Percentiles rank a stretch among this genome's conserved stretches.
Evolutionary conservation across 2,113 vertebrate species (phyloP).

Genomic region (Chionodraco myersi): DNA sequence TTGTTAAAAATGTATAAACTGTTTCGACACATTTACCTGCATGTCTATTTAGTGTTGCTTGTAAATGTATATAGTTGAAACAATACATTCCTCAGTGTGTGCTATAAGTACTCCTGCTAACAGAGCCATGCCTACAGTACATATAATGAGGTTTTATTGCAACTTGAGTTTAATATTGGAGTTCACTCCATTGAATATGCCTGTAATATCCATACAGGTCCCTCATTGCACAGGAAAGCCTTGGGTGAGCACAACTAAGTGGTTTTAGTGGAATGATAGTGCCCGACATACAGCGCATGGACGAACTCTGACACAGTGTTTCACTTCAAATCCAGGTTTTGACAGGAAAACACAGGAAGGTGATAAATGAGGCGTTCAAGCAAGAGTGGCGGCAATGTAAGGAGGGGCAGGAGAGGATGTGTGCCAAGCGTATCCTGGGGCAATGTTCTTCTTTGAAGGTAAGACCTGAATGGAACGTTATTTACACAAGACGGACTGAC

Average conservation of each 20-base stretch:
- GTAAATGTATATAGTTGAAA: too few species aligned
- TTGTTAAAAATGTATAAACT: neutral
- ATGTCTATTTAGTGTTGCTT: too few species aligned
- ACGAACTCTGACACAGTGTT: constrained; percentile 12
- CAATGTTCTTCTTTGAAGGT: constrained; percentile 46
- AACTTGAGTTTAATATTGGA: neutral
- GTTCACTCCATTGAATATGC: neutral
- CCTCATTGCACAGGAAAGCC: neutral
- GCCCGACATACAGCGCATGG: constrained; percentile 6
- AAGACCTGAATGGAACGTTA: constrained; percentile 29
- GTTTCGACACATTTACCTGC: too few species aligned
- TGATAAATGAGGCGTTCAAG: constrained; percentile 40
- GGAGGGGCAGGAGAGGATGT: constrained; percentile 7
- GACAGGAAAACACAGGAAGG: constrained; percentile 57
- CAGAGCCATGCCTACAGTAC: too few species aligned
- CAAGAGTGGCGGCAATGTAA: neutral
- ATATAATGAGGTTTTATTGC: neutral
- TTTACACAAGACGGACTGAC: constrained; percentile 65
- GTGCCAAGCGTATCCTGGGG: constrained; percentile 55
- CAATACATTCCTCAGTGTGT: too few species aligned
- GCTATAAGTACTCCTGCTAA: too few species aligned
- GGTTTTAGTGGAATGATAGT: neutral
- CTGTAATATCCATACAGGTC: neutral
- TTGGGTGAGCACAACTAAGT: neutral
- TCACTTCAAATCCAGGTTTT: constrained; percentile 35